Evolutionary conservation across 2,888 invertebrate genomes (phyloP).

Genomic region (Malthinus flaveolus): DNA sequence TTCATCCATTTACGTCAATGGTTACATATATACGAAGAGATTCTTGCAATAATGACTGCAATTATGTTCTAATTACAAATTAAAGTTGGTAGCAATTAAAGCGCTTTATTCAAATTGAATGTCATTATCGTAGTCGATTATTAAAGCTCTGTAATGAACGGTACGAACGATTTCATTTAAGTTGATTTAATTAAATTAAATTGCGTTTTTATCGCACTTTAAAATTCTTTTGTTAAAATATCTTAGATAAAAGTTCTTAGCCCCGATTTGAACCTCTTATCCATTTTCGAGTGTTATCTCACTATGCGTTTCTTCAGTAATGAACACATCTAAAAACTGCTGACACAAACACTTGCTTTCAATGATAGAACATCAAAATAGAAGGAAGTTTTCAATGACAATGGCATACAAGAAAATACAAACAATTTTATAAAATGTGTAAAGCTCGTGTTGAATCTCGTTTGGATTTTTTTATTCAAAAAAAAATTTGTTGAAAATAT

Average conservation of each 20-base stretch:
- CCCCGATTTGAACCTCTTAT: constrained; percentile 20
- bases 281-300: constrained; percentile 17
- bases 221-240: constrained; percentile 24
- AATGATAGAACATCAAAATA: constrained; percentile 14
- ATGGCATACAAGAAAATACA: constrained; percentile 1
- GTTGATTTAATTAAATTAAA: constrained; percentile 30
- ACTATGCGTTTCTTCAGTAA: constrained; percentile 20
- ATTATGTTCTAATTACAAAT: constrained; percentile 46
- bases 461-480: neutral
- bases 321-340: constrained; percentile 28
- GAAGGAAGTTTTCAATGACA: constrained; percentile 10
- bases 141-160: constrained; percentile 31
- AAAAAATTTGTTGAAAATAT: too few relatives aligned
- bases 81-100: constrained; percentile 45
- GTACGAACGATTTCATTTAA: constrained; percentile 41
- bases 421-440: constrained; percentile 3
- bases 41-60: constrained; percentile 41
- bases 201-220: constrained; percentile 25
- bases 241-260: constrained; percentile 23
- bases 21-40: constrained; percentile 24
- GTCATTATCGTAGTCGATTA: constrained; percentile 45
- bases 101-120: constrained; percentile 42
- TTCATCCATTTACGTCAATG: constrained; percentile 24
- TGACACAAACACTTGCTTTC: constrained; percentile 25
- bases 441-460: neutral